These are phyloP conservation scores for Fopius arisanus DNA, from an alignment of 1,140 invertebrate species.

Conservation along the genomic window DNA sequence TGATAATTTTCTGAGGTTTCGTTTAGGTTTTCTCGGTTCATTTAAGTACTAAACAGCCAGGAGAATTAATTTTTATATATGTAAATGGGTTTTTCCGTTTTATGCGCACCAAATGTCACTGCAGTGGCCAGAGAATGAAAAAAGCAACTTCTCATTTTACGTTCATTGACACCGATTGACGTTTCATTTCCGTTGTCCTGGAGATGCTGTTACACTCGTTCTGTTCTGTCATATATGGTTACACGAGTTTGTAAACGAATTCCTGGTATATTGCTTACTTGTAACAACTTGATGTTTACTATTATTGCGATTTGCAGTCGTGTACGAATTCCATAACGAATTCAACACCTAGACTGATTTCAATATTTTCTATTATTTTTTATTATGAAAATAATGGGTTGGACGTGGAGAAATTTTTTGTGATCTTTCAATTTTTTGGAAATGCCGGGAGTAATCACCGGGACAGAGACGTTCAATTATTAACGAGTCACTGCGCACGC, in stretches of 20 bases:
- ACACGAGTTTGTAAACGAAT: constrained; percentile 6
- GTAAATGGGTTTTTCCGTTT: too few species aligned
- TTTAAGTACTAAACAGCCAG: too few species aligned
- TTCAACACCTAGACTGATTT: neutral
- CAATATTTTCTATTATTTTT: too few species aligned
- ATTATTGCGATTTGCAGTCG: neutral
- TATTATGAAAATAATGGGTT: too few species aligned
- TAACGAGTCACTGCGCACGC: too few species aligned
- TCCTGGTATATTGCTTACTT: constrained; percentile 15
- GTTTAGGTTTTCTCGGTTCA: too few species aligned
- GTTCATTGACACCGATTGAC: constrained; percentile 25
- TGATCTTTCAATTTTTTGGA: neutral
- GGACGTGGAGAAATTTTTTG: too few species aligned
- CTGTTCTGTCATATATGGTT: constrained; percentile 15
- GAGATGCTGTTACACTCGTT: neutral
- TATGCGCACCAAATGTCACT: neutral
- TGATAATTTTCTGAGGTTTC: too few species aligned
- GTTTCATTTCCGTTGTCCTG: constrained; percentile 6
- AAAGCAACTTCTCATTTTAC: constrained; percentile 14
- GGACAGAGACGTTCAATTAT: too few species aligned
- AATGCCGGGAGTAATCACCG: too few species aligned
- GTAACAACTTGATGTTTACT: neutral
- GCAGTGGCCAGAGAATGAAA: neutral
- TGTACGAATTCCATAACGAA: neutral
- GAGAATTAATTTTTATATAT: too few species aligned